phyloP scores from a whole-genome alignment of 2,888 invertebrate genomes.

The Epicampocera succincta region DNA sequence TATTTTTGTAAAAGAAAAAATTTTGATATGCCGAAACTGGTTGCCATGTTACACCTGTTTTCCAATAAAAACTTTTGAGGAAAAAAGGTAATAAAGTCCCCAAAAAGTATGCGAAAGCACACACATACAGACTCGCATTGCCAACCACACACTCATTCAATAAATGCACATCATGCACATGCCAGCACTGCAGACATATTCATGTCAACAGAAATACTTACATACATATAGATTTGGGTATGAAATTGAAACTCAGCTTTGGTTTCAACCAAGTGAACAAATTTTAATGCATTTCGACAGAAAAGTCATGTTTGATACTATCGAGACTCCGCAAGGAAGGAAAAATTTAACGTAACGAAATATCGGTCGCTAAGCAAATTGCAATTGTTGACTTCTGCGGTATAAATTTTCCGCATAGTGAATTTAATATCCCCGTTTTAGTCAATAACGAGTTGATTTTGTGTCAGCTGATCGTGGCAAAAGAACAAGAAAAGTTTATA shows the following conservation, averaged over 20 bases:
- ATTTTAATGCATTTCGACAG: no score
- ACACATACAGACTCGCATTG: conserved; percentile 39
- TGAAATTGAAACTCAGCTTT: conserved; percentile 7
- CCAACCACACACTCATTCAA: conserved; percentile 50
- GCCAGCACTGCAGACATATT: conserved; percentile 10
- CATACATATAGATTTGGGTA: conserved; percentile 1
- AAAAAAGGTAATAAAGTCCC: conserved; percentile 39
- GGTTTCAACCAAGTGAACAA: background rate
- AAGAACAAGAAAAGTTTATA: no score
- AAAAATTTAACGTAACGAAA: no score
- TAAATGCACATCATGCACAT: conserved; percentile 3
- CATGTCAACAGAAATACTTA: background rate
- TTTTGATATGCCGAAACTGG: conserved; percentile 57
- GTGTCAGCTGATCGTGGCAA: no score
- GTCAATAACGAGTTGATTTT: no score
- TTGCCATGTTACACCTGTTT: conserved; percentile 62
- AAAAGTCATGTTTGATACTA: no score
- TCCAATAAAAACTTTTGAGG: conserved; percentile 54
- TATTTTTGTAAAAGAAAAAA: conserved; percentile 30
- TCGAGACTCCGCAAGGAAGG: no score
- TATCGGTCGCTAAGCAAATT: no score
- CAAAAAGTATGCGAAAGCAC: conserved; percentile 26
- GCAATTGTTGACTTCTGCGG: no score
- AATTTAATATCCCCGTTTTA: no score
- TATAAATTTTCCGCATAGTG: no score